A percentile compares a stretch with the other conserved stretches of the same genome.
Evolutionary conservation across 2,113 vertebrate species (phyloP).

Genomic region (Dolichallabes microphthalmus): DNA sequence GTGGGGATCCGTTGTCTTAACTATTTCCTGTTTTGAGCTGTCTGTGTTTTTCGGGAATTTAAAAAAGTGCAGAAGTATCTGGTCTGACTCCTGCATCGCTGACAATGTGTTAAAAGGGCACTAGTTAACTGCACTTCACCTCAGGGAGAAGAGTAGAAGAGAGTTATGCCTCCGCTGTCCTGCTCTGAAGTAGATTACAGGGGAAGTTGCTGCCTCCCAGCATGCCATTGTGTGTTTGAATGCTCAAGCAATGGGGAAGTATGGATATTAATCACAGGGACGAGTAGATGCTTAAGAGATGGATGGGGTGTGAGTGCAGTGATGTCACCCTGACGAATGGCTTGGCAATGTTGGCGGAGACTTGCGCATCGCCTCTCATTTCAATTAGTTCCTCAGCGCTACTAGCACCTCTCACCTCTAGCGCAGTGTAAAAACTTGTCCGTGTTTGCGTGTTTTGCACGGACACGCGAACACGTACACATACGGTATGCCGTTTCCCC

Average conservation of each 20-base stretch:
- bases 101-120: neutral
- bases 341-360: constrained; percentile 73
- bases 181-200: constrained; percentile 44
- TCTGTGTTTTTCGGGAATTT: neutral
- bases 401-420: constrained; percentile 38
- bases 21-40: neutral
- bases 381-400: constrained; percentile 77
- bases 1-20: neutral
- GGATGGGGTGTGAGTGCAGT: constrained; percentile 78
- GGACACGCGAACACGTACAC: constrained; percentile 36
- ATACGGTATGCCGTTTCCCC: constrained; percentile 6
- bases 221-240: constrained; percentile 57
- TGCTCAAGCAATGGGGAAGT: constrained; percentile 58
- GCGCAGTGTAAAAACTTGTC: constrained; percentile 52
- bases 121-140: neutral
- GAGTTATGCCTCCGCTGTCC: constrained; percentile 10
- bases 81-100: neutral
- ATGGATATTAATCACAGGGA: constrained; percentile 79
- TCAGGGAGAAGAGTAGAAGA: neutral
- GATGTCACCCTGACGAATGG: constrained; percentile 84
- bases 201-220: constrained; percentile 46
- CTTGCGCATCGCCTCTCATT: constrained; percentile 81
- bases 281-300: constrained; percentile 71
- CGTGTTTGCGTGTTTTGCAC: neutral
- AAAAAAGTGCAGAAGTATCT: neutral